A percentile compares a stretch with the other conserved stretches of the same genome.
Conservation (phyloP, 2,888 invertebrate species). For the Eulithis prunata region DNA sequence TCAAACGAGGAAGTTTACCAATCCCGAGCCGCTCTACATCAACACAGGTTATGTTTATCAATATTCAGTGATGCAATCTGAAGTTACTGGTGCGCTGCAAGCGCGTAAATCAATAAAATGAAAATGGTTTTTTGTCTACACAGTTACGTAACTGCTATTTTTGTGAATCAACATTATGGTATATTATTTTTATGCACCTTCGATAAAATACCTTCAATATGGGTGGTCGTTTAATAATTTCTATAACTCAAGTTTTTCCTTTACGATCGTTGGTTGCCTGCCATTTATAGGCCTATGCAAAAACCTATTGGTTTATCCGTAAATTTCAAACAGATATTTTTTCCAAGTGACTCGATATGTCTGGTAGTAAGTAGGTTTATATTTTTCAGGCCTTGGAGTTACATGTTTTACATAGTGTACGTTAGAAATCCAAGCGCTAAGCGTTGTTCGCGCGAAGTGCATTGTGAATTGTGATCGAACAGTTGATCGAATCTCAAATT, state of each 20-base stretch:
- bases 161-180: conserved; percentile 38
- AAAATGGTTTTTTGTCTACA: conserved; percentile 24
- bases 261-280: too few species aligned
- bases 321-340: too few species aligned
- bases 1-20: conserved; percentile 19
- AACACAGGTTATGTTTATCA: conserved; percentile 26
- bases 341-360: too few species aligned
- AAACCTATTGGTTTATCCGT: too few species aligned
- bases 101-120: conserved; percentile 25
- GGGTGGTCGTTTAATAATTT: neutral
- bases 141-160: conserved; percentile 35
- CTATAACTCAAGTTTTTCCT: too few species aligned
- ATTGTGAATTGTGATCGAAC: conserved; percentile 26
- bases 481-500: conserved; percentile 31
- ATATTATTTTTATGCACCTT: neutral
- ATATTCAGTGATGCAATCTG: conserved; percentile 27
- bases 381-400: neutral
- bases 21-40: conserved; percentile 18
- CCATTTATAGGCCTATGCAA: too few species aligned
- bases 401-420: neutral
- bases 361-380: too few species aligned
- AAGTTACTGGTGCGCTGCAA: conserved; percentile 17
- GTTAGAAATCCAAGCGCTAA: neutral
- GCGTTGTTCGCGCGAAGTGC: neutral
- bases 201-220: neutral